These are phyloP conservation scores for Phymorhynchus buccinoides DNA, from an alignment of 1,140 invertebrate species.

Conservation along the genomic window DNA sequence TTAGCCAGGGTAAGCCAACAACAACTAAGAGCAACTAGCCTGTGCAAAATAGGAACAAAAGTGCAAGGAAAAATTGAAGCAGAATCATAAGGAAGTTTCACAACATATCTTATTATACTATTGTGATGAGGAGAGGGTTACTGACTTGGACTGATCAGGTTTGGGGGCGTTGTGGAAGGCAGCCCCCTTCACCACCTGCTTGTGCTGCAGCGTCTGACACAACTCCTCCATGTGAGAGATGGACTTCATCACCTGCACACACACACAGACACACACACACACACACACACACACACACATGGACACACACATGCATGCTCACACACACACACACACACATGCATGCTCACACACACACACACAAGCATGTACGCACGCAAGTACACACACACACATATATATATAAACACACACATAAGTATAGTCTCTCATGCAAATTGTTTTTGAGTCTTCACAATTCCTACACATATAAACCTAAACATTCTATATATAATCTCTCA, in stretches of 20 bases:
- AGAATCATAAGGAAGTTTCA: too few species aligned
- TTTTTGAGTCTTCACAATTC: too few species aligned
- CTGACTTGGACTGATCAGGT: constrained; percentile 51
- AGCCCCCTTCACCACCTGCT: constrained; percentile 62
- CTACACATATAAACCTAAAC: too few species aligned
- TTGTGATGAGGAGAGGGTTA: background rate
- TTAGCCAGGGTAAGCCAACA: too few species aligned
- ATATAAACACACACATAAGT: too few species aligned
- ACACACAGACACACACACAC: background rate
- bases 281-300: background rate
- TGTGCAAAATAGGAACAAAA: too few species aligned
- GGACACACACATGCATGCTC: background rate
- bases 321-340: background rate
- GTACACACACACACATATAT: background rate
- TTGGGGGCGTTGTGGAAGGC: constrained; percentile 49
- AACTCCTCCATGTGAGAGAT: constrained; percentile 65
- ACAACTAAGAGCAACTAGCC: too few species aligned
- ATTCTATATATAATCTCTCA: too few species aligned
- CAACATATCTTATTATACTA: too few species aligned
- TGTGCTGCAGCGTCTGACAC: constrained; percentile 65
- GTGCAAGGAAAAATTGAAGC: too few species aligned
- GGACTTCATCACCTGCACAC: constrained; percentile 64
- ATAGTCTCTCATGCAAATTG: too few species aligned
- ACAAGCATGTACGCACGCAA: background rate
- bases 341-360: background rate